These are phyloP conservation scores for Genyomyrus donnyi DNA, from an alignment of 2,113 vertebrate species.

Conservation along the genomic window DNA sequence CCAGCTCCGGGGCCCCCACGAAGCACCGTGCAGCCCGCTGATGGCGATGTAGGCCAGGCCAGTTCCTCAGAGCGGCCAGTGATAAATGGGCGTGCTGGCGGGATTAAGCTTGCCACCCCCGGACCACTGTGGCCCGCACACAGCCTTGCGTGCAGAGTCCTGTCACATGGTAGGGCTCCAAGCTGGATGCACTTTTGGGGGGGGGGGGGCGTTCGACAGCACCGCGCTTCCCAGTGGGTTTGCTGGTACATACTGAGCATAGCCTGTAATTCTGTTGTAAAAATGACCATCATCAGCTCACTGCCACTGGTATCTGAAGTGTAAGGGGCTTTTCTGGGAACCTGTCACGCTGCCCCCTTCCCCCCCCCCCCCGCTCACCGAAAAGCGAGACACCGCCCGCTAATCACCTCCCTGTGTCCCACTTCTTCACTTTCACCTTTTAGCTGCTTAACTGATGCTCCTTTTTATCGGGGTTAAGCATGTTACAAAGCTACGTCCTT, in stretches of 20 bases:
- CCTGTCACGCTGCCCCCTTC: neutral
- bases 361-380: neutral
- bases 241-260: neutral
- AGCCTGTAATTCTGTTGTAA: neutral
- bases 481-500: neutral
- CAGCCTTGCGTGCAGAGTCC: neutral
- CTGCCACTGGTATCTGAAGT: neutral
- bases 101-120: neutral
- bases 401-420: neutral
- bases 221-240: neutral
- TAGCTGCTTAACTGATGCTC: neutral
- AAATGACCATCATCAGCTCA: neutral
- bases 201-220: neutral
- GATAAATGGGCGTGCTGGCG: neutral
- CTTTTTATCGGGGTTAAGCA: neutral
- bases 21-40: neutral
- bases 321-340: neutral
- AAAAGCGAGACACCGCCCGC: neutral
- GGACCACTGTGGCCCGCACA: neutral
- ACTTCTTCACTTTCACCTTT: neutral
- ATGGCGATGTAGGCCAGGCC: constrained; percentile 1
- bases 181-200: neutral
- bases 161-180: neutral
- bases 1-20: neutral
- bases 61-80: neutral